phyloP scores from a whole-genome alignment of 2,113 vertebrate species.

The Engraulis encrasicolus region DNA sequence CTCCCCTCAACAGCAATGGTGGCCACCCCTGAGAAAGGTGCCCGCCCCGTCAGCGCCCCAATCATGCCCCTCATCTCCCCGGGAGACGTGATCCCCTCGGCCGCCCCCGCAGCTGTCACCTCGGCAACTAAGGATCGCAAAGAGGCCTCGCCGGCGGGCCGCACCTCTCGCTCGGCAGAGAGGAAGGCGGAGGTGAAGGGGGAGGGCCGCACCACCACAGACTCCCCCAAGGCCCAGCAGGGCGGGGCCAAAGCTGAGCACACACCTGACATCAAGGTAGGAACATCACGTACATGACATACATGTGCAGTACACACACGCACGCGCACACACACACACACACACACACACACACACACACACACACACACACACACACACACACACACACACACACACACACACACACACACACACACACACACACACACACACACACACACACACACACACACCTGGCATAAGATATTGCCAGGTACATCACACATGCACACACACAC shows the following conservation, averaged over 20 bases:
- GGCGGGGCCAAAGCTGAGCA: slow-evolving; percentile 69
- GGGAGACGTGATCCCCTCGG: slow-evolving; percentile 67
- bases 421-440: background rate
- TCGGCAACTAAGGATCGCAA: slow-evolving; percentile 48
- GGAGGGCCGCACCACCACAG: slow-evolving; percentile 64
- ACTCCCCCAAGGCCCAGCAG: slow-evolving; percentile 64
- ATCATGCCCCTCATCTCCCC: slow-evolving; percentile 84
- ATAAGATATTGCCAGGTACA: too few relatives aligned
- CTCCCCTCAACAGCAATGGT: slow-evolving; percentile 73
- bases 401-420: too few relatives aligned
- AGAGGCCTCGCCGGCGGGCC: slow-evolving; percentile 66
- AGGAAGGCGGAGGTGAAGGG: slow-evolving; percentile 72
- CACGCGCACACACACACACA: background rate
- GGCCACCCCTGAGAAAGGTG: slow-evolving; percentile 85
- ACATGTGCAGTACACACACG: slow-evolving; percentile 7
- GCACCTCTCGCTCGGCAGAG: slow-evolving; percentile 64
- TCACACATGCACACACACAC: too few relatives aligned
- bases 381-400: background rate
- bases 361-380: too few relatives aligned
- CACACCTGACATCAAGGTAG: slow-evolving; percentile 82
- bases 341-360: slow-evolving; percentile 21
- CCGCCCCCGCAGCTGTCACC: slow-evolving; percentile 56
- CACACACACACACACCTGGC: background rate
- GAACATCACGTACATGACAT: background rate
- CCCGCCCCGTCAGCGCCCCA: slow-evolving; percentile 90